These are phyloP conservation scores for Heteronetta atricapilla DNA, from an alignment of 2,113 vertebrate genomes.

Conservation along the genomic window DNA sequence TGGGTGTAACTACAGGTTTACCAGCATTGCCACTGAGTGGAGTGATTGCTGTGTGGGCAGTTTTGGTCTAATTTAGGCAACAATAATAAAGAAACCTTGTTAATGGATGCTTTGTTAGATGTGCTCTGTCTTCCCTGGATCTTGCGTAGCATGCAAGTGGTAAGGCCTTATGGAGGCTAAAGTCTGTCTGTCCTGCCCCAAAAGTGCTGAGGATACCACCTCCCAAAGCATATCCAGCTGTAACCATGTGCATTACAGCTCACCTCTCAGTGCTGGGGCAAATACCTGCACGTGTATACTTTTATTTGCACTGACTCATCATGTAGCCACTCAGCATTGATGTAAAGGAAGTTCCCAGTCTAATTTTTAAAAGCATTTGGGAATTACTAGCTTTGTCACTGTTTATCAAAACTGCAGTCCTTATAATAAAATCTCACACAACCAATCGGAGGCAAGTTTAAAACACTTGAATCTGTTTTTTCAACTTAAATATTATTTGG, in stretches of 20 bases:
- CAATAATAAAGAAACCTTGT: not conserved
- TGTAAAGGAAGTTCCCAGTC: not conserved
- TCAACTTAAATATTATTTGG: not conserved
- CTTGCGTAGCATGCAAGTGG: not conserved
- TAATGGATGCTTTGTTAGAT: not conserved
- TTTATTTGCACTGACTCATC: not conserved
- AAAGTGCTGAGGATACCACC: not conserved
- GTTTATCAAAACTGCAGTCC: not conserved
- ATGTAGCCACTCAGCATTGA: not conserved
- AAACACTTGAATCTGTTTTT: not conserved
- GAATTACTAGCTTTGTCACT: not conserved
- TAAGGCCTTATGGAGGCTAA: not conserved
- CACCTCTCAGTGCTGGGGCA: rapidly evolving
- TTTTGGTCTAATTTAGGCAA: not conserved
- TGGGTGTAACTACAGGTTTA: conserved; percentile 56
- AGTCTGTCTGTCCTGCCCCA: not conserved
- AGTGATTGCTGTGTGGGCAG: not conserved
- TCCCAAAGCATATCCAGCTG: not conserved
- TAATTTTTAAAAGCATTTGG: not conserved
- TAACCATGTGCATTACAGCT: rapidly evolving
- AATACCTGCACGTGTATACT: rapidly evolving
- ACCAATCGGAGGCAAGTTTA: not conserved
- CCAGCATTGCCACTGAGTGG: not conserved
- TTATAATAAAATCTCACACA: not conserved
- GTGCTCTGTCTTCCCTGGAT: not conserved